Evolutionary conservation across 2,113 vertebrate genomes (phyloP), one percentile per base, ranked within the genome.

Genomic region (Leucopsar rothschildi): DNA sequence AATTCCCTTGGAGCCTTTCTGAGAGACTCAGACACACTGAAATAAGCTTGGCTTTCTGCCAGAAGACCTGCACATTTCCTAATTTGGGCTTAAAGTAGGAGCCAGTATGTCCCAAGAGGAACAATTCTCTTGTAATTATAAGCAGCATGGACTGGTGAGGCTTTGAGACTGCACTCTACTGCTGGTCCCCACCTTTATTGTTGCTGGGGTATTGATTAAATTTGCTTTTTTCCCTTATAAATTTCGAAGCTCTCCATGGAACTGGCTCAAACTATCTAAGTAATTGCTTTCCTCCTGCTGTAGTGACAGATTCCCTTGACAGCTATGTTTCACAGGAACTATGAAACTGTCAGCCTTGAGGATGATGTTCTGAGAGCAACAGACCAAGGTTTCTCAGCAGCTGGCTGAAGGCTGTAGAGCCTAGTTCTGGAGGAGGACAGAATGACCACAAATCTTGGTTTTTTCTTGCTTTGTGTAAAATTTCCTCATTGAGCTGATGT

Each of bases 231-330:
- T 9, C 4, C 37, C 20, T 53, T 63, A 19, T 77, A 77, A 82
- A 77, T 92, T 93, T 80, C 22, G 37, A 80, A 88, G 7, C 15
- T n/a, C 28, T 90, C 19, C 45, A 49, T 77, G 39, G 50, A 95
- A 80, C 35, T 82, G 44, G 35, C 63, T 92, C 49, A 72, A 88
- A 63, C 50, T 79, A 65, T 71, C 49, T 75, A 77, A 64, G 86
- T 55, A 91, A 95, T 83, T 66, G 47, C 56, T 84, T 93, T 89
- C 47, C 57, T 91, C 78, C 71, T 76, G 12, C 45, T 80, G 42
- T 47, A 69, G 59, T 80, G 87, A 90, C 91, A 91, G 84, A 82
- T 86, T 91, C 66, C 23, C 63, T 91, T 90, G 94, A 91, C 75
- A 93, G 75, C 59, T 91, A 2, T 0, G 1, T 91, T 93, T 95